phyloP scores from a whole-genome alignment of 2,888 invertebrate species.

The Coleophora deauratella region DNA sequence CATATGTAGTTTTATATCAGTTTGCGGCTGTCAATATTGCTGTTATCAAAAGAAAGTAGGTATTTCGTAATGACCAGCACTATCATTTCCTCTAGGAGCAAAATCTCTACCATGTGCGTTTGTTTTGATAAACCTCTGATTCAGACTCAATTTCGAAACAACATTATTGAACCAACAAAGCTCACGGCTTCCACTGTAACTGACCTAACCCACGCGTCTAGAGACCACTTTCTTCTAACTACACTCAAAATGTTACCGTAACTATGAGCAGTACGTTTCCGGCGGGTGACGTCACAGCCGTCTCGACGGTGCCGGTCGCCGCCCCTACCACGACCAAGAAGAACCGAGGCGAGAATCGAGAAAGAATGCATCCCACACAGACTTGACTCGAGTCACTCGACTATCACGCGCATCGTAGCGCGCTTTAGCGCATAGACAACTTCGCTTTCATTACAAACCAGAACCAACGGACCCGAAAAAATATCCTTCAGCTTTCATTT shows the following conservation, averaged over 20 bases:
- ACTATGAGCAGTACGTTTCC: constrained; percentile 64
- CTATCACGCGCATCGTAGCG: constrained; percentile 6
- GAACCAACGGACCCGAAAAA: too few relatives aligned
- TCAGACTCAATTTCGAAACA: too few relatives aligned
- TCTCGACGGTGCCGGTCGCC: constrained; percentile 53
- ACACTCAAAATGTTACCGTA: constrained; percentile 68
- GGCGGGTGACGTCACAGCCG: constrained; percentile 69
- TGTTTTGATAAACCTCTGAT: too few relatives aligned
- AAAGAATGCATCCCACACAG: constrained; percentile 16
- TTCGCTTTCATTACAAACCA: constrained; percentile 41
- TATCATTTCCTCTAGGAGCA: too few relatives aligned
- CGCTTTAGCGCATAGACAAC: constrained; percentile 17
- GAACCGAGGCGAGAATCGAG: too few relatives aligned
- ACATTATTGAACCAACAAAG: too few relatives aligned
- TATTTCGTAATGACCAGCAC: too few relatives aligned
- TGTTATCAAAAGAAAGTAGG: too few relatives aligned
- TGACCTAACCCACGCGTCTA: constrained; percentile 60
- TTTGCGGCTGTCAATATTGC: too few relatives aligned
- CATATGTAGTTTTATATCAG: too few relatives aligned
- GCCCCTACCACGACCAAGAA: constrained; percentile 45
- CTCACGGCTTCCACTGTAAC: constrained; percentile 23
- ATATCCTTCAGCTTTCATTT: constrained; percentile 28
- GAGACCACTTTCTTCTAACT: constrained; percentile 65
- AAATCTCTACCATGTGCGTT: too few relatives aligned
- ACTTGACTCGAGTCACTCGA: constrained; percentile 42